Percentiles rank a stretch among this genome's conserved stretches.
These are phyloP conservation scores for Chromobotia macracanthus DNA, from an alignment of 2,797 vertebrate species.

Conservation along the genomic window DNA sequence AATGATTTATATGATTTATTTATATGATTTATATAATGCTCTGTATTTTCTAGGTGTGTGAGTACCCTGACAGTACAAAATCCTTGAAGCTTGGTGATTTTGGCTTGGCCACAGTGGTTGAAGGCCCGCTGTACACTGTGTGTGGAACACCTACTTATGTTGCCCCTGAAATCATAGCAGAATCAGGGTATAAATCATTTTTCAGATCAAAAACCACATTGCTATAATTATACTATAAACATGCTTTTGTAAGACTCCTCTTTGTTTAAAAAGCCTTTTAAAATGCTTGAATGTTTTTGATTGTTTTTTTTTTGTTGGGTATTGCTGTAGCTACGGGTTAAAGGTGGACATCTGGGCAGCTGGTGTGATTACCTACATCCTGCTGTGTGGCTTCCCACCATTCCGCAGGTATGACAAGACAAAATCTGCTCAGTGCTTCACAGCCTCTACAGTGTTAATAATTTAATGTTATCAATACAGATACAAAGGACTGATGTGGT, in stretches of 20 bases:
- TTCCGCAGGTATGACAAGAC: conserved; percentile 86
- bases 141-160: conserved; percentile 98
- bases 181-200: conserved; percentile 84
- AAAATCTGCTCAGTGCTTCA: neutral
- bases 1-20: no score
- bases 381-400: conserved; percentile 96
- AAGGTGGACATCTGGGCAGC: conserved; percentile 99
- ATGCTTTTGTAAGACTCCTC: neutral
- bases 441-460: neutral
- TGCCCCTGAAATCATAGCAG: conserved; percentile 96
- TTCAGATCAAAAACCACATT: no score
- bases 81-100: conserved; percentile 97
- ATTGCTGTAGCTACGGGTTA: conserved; percentile 85
- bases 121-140: conserved; percentile 91
- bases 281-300: neutral
- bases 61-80: conserved; percentile 89
- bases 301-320: neutral
- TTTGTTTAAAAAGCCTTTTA: neutral
- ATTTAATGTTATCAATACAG: no score
- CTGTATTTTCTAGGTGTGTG: conserved; percentile 83
- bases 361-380: conserved; percentile 96
- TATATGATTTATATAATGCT: no score
- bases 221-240: neutral
- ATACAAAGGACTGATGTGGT: no score
- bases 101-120: conserved; percentile 92